A percentile compares a stretch with the other conserved stretches of the same genome.
Conservation (phyloP, 2,888 invertebrate genomes). For the Dinocampus coccinellae region DNA sequence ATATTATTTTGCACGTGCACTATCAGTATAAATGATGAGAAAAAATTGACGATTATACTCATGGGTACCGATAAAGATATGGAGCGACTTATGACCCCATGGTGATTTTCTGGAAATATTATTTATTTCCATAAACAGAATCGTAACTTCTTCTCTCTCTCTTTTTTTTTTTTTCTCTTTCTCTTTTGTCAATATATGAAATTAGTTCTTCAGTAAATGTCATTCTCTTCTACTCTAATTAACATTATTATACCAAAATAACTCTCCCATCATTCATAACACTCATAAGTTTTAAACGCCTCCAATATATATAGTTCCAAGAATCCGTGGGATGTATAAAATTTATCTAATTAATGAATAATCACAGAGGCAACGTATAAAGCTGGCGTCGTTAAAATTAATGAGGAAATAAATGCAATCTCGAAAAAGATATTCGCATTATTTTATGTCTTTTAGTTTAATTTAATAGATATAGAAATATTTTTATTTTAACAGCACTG, state of each 20-base stretch:
- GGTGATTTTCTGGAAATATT: constrained; percentile 56
- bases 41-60: constrained; percentile 57
- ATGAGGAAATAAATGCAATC: neutral
- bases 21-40: constrained; percentile 48
- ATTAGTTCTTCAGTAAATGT: neutral
- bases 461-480: neutral
- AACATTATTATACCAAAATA: neutral
- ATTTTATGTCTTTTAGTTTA: neutral
- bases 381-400: neutral
- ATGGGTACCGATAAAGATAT: constrained; percentile 59
- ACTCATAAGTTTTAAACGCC: neutral
- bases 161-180: too few species aligned
- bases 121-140: constrained; percentile 49
- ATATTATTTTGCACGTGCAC: constrained; percentile 63
- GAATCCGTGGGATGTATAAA: neutral
- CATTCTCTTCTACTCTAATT: neutral
- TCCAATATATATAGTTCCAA: neutral
- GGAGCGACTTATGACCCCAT: constrained; percentile 60
- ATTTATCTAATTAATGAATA: neutral
- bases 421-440: neutral
- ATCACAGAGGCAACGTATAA: neutral
- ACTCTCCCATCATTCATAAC: neutral
- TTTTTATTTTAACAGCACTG: neutral
- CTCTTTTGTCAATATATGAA: neutral
- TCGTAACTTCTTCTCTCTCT: neutral